A percentile compares a stretch with the other conserved stretches of the same genome.
Conservation (phyloP, 1,140 invertebrate genomes). For the Callitettix versicolor region DNA sequence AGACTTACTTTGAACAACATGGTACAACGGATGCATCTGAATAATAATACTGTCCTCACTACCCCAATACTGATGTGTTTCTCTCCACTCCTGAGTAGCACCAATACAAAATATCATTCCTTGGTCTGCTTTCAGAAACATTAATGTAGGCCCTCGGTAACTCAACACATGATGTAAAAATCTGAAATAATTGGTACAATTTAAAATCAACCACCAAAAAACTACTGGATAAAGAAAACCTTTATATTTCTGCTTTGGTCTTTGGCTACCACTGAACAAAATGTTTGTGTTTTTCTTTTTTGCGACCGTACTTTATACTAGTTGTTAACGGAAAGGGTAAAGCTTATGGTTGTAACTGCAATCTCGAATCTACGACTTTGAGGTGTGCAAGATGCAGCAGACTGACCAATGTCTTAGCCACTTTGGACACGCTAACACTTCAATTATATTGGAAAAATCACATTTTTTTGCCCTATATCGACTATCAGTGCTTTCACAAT, state of each 20-base stretch:
- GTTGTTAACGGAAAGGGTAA: too few species aligned
- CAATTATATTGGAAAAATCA: too few species aligned
- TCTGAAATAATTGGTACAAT: conserved; percentile 19
- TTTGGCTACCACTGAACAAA: neutral
- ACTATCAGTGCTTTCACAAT: too few species aligned
- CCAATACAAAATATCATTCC: conserved; percentile 66
- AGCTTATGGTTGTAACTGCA: too few species aligned
- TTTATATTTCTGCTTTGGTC: too few species aligned
- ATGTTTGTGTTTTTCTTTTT: neutral
- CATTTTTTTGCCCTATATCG: too few species aligned
- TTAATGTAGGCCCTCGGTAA: conserved; percentile 72
- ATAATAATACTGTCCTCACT: conserved; percentile 62
- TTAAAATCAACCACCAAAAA: neutral
- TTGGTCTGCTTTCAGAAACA: conserved; percentile 57
- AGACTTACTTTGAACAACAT: conserved; percentile 40
- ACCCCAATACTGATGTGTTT: conserved; percentile 75
- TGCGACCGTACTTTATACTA: too few species aligned
- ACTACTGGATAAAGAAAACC: too few species aligned
- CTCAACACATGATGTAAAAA: conserved; percentile 78
- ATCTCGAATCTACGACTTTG: too few species aligned
- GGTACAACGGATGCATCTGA: conserved; percentile 66
- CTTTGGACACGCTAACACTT: too few species aligned
- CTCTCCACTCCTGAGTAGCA: conserved; percentile 71
- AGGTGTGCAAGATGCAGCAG: too few species aligned
- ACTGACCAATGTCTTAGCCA: too few species aligned